Conservation (phyloP, 2,113 vertebrate genomes). For the Chionodraco myersi region DNA sequence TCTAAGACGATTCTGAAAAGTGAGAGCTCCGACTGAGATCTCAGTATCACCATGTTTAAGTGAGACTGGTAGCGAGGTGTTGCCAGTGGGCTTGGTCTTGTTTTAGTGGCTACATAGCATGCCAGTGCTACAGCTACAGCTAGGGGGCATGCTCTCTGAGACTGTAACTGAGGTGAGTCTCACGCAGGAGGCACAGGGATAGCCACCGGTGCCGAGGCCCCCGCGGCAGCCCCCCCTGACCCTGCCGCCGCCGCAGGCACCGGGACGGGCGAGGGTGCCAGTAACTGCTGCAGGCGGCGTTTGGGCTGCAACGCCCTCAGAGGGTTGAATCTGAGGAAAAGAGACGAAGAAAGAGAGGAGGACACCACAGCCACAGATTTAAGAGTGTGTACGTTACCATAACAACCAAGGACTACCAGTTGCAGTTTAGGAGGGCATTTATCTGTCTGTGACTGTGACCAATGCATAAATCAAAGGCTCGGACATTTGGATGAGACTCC, state of each 20-base stretch:
- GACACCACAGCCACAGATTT: constrained; percentile 56
- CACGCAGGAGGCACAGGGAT: constrained; percentile 79
- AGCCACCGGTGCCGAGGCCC: constrained; percentile 45
- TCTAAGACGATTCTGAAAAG: background rate
- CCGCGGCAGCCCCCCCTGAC: constrained; percentile 20
- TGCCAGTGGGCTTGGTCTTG: constrained; percentile 28
- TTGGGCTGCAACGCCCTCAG: constrained; percentile 86
- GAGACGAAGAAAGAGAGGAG: constrained; percentile 64
- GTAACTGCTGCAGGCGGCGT: constrained; percentile 83
- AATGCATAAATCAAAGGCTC: background rate
- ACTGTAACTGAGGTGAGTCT: constrained; percentile 73
- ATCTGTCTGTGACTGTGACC: background rate
- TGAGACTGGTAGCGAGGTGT: constrained; percentile 11
- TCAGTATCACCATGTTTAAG: background rate
- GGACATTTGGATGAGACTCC: background rate
- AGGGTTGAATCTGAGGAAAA: constrained; percentile 85
- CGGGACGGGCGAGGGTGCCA: constrained; percentile 73
- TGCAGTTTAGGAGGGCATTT: background rate
- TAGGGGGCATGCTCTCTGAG: constrained; percentile 66
- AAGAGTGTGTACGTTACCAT: constrained; percentile 23
- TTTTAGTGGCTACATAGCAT: constrained; percentile 68
- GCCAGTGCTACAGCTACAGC: constrained; percentile 52
- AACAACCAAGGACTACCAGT: background rate
- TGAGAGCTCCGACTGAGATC: background rate
- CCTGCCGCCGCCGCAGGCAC: constrained; percentile 59